Conservation (phyloP, 2,113 vertebrate genomes). For the Prionailurus bengalensis region DNA sequence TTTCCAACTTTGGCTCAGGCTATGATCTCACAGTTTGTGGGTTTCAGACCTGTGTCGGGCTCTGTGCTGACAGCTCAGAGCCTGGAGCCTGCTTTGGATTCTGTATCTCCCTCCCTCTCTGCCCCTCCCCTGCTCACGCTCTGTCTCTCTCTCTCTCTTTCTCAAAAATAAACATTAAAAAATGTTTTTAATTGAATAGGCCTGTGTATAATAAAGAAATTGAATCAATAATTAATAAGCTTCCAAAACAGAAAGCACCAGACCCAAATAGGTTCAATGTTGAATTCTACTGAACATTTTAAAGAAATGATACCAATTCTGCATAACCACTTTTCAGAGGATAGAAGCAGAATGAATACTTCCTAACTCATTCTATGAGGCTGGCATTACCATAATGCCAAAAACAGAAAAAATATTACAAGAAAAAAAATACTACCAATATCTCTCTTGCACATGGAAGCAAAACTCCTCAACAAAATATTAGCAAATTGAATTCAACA, state of each 20-base stretch:
- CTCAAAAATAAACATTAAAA: no score
- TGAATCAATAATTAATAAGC: neutral
- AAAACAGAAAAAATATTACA: neutral
- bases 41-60: no score
- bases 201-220: neutral
- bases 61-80: no score
- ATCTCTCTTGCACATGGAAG: neutral
- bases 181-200: neutral
- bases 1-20: no score
- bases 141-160: no score
- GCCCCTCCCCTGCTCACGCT: no score
- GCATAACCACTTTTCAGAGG: neutral
- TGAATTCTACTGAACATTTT: neutral
- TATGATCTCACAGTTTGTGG: no score
- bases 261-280: neutral
- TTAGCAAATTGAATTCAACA: neutral
- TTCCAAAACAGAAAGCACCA: neutral
- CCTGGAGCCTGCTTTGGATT: no score
- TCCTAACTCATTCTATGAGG: neutral
- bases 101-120: no score
- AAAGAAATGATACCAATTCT: neutral
- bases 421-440: neutral
- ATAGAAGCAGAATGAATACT: neutral
- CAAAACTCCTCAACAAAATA: slow-evolving; percentile 30
- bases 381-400: neutral